Base-by-base conservation (phyloP, 2,888 invertebrate species). In the Julus scanicus region DNA sequence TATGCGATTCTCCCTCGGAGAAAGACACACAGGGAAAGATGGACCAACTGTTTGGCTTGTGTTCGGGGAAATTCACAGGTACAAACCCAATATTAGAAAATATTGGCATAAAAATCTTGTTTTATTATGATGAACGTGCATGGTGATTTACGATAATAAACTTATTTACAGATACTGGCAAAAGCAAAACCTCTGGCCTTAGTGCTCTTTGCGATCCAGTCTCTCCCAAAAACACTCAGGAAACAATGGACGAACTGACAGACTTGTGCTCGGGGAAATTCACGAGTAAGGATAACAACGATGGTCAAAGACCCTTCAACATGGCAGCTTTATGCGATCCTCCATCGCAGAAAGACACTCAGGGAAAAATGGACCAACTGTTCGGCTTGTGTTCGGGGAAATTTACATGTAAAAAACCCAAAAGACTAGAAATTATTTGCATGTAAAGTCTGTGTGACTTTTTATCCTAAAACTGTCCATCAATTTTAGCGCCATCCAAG, bases 191-290 rank as follows among this genome's bases (percentile, higher is more conserved):
- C 53, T 48, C 8, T 0, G 87, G 8, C 39, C 6, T 71, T 40
- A 40, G 17, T 1, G 71, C 37, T 6, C 40, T 71, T 5, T 87
- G 71, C 53, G 86, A 53, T n/a, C 80, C 87, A 9, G 90, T 89
- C 85, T 87, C 20, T 15, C 89, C n/a, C 57, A 84, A 40, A n/a
- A 88, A 53, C 86, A 88, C 86, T 87, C 91, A 89, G 87, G 88
- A 89, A 29, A 87, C 89, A 17, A 86, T 88, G 44, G 88, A 89
- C 37, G 89, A 90, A 37, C 57, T 89, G 29, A 57, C 89, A 4
- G 89, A 80, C 13, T 88, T 90, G 13, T 90, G 90, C 48, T 90
- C 90, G 49, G 90, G 90, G 20, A 89, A 89, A 39, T 90, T 90
- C 86, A 9, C 86, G 4, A 49, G 84, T 57, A 29, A 48, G 5